These are phyloP conservation scores for Cephalotes varians DNA, from an alignment of 2,888 invertebrate species.

Conservation along the genomic window DNA sequence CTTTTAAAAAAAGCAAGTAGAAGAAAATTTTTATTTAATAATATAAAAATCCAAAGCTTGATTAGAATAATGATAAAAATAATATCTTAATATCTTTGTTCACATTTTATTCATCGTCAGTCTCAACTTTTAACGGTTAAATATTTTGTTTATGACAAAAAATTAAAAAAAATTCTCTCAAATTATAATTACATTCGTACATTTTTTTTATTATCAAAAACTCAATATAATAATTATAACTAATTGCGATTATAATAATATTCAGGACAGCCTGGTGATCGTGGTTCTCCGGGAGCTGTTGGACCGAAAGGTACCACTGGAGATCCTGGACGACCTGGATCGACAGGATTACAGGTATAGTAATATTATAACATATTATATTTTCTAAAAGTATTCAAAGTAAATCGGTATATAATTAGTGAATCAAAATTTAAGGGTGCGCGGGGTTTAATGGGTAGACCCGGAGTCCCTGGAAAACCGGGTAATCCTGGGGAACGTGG, in stretches of 20 bases:
- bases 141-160: background rate
- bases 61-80: background rate
- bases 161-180: background rate
- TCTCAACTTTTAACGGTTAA: background rate
- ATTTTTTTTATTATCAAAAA: background rate
- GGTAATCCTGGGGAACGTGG: slow-evolving; percentile 92
- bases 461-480: slow-evolving; percentile 90
- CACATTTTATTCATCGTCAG: background rate
- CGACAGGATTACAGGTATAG: slow-evolving; percentile 86
- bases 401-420: background rate
- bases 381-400: slow-evolving; percentile 1
- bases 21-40: no score
- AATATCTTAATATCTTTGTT: background rate
- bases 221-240: background rate
- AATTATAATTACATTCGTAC: background rate
- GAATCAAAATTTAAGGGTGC: slow-evolving; percentile 86
- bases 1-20: no score
- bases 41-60: no score
- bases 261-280: slow-evolving; percentile 90
- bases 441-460: slow-evolving; percentile 89
- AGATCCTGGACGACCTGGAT: slow-evolving; percentile 88
- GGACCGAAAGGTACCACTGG: slow-evolving; percentile 89
- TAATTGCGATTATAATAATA: slow-evolving; percentile 16
- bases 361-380: slow-evolving; percentile 17
- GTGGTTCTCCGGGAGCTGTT: slow-evolving; percentile 87